A percentile compares a stretch with the other conserved stretches of the same genome.
Evolutionary conservation across 1,140 invertebrate species (phyloP).

Genomic region (Bursaphelenchus mucronatus): DNA sequence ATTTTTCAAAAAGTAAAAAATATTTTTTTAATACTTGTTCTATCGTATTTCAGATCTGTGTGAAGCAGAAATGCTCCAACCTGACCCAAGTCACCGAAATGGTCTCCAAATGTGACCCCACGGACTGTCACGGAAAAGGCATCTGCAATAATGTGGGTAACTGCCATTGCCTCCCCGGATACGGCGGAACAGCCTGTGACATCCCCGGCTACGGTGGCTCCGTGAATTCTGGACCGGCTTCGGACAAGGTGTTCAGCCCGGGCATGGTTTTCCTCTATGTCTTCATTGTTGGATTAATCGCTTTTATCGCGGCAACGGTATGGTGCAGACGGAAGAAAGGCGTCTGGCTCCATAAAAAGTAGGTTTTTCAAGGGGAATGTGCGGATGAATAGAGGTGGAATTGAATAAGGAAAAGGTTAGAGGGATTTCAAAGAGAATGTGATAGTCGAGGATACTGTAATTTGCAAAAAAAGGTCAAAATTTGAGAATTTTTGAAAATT

Average conservation of each 20-base stretch:
- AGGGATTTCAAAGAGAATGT: no score
- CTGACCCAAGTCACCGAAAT: constrained; percentile 67
- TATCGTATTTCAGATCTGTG: constrained; percentile 73
- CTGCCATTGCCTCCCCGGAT: constrained; percentile 88
- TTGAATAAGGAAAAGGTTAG: constrained; percentile 11
- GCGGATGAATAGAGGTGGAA: constrained; percentile 17
- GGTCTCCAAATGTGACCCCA: constrained; percentile 65
- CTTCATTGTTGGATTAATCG: constrained; percentile 27
- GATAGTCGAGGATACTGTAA: no score
- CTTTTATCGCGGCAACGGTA: constrained; percentile 38
- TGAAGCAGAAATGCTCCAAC: constrained; percentile 80
- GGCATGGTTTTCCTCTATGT: constrained; percentile 39
- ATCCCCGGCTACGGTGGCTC: constrained; percentile 82
- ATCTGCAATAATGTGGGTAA: constrained; percentile 83
- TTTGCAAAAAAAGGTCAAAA: no score
- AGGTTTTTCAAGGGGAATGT: constrained; percentile 6
- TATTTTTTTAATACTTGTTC: no score
- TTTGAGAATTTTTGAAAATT: constrained; percentile 16
- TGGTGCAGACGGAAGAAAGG: constrained; percentile 39
- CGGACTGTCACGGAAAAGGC: constrained; percentile 80
- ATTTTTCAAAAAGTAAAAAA: no score
- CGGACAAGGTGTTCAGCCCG: constrained; percentile 42
- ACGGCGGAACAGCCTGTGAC: constrained; percentile 78
- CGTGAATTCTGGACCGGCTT: constrained; percentile 81
- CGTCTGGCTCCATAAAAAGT: constrained; percentile 51